Conservation (phyloP, 2,797 vertebrate genomes). For the Malurus leucopterus region DNA sequence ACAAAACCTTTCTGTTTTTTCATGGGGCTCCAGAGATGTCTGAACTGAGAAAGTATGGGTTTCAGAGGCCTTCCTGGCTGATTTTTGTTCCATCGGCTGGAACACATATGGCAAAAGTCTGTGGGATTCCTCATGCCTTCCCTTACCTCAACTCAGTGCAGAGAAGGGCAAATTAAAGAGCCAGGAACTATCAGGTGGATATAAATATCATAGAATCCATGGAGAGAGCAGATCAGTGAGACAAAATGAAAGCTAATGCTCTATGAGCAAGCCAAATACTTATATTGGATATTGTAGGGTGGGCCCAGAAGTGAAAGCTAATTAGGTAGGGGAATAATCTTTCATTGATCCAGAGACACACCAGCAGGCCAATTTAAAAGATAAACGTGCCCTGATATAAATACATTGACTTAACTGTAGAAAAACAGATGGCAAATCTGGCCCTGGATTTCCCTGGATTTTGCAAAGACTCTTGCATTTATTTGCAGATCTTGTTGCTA, state of each 20-base stretch:
- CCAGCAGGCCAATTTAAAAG: conserved; percentile 6
- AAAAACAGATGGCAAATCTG: conserved; percentile 32
- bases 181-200: neutral
- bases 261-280: neutral
- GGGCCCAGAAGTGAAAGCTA: neutral
- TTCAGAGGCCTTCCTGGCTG: neutral
- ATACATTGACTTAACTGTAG: neutral
- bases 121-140: neutral
- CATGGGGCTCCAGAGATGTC: neutral
- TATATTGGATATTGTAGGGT: neutral
- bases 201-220: neutral
- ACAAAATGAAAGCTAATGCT: neutral
- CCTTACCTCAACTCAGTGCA: neutral
- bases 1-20: neutral
- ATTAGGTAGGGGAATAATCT: conserved; percentile 18
- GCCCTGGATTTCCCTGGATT: conserved; percentile 3
- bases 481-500: neutral
- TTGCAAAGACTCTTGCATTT: neutral
- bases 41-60: neutral
- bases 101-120: neutral
- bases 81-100: neutral
- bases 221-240: neutral
- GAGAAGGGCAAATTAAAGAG: neutral
- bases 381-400: neutral
- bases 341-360: conserved; percentile 16